A percentile compares a stretch with the other conserved stretches of the same genome.
Conservation (phyloP, 2,888 invertebrate genomes). For the Pandemis corylana region DNA sequence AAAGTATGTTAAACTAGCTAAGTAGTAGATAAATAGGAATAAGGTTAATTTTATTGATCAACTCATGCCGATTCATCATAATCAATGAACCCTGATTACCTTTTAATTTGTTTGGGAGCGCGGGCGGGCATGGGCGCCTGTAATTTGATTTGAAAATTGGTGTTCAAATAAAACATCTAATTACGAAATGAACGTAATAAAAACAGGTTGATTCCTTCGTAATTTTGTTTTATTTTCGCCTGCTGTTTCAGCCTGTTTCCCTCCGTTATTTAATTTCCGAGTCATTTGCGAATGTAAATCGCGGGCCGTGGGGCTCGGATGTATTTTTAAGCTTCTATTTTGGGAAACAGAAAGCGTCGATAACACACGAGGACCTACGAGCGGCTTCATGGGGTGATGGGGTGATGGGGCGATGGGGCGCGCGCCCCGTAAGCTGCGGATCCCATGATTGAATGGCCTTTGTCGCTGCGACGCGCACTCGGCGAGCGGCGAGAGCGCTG, state of each 20-base stretch:
- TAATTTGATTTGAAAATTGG: slow-evolving; percentile 16
- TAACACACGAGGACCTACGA: not conserved
- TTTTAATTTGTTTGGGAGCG: slow-evolving; percentile 18
- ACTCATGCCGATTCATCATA: slow-evolving; percentile 6
- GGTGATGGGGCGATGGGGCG: not conserved
- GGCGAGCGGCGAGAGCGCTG: not conserved
- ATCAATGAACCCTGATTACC: slow-evolving; percentile 18
- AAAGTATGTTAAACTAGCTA: not conserved
- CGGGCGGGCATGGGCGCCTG: not conserved
- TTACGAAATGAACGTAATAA: slow-evolving; percentile 26
- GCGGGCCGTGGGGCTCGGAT: slow-evolving; percentile 20
- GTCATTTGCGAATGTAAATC: slow-evolving; percentile 8
- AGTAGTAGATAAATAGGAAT: not conserved
- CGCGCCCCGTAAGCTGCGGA: slow-evolving; percentile 5
- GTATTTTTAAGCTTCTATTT: slow-evolving; percentile 27
- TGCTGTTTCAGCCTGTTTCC: not conserved
- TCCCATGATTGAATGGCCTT: slow-evolving; percentile 5
- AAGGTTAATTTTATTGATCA: not conserved
- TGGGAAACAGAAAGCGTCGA: slow-evolving; percentile 1
- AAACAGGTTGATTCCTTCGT: slow-evolving; percentile 21
- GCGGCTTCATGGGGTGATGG: not conserved
- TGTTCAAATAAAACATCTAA: slow-evolving; percentile 17
- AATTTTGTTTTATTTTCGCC: slow-evolving; percentile 25
- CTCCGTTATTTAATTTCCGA: slow-evolving; percentile 2
- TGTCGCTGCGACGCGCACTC: not conserved